Conservation (phyloP, 2,797 vertebrate species). For the Gymnopithys bicolor region DNA sequence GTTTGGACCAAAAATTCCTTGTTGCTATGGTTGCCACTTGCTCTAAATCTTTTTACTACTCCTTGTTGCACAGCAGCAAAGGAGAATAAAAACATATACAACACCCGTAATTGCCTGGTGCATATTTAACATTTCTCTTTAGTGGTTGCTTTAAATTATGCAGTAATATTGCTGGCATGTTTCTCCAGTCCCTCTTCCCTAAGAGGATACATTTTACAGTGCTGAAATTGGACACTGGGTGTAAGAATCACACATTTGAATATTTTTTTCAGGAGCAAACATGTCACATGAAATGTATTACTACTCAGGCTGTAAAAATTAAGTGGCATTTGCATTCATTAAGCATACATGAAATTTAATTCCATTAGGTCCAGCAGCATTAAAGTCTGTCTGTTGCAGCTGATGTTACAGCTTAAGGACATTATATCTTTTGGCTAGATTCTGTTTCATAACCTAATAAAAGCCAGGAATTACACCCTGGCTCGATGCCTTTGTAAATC, state of each 20-base stretch:
- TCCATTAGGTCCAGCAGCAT: constrained; percentile 34
- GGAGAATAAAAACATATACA: constrained; percentile 47
- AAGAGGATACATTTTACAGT: not conserved
- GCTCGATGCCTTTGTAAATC: constrained; percentile 29
- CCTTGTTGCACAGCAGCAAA: not conserved
- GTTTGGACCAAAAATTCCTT: constrained; percentile 15
- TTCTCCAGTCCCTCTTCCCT: not conserved
- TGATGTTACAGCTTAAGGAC: constrained; percentile 32
- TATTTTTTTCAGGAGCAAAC: constrained; percentile 31
- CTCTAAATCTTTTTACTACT: constrained; percentile 46
- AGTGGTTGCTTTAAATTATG: constrained; percentile 55
- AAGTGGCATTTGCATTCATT: constrained; percentile 62
- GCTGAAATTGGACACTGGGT: constrained; percentile 19
- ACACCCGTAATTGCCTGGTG: constrained; percentile 32
- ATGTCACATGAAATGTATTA: constrained; percentile 42
- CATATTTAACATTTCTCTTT: constrained; percentile 34
- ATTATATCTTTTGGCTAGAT: constrained; percentile 18
- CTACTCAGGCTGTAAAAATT: constrained; percentile 62
- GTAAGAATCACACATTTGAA: constrained; percentile 28
- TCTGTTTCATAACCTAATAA: constrained; percentile 61
- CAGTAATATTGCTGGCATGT: constrained; percentile 25
- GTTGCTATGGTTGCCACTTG: constrained; percentile 56
- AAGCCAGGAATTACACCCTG: constrained; percentile 45
- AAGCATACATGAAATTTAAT: constrained; percentile 55
- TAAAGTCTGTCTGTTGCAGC: constrained; percentile 9